Conservation (phyloP, 2,113 vertebrate species). For the Austrofundulus limnaeus region DNA sequence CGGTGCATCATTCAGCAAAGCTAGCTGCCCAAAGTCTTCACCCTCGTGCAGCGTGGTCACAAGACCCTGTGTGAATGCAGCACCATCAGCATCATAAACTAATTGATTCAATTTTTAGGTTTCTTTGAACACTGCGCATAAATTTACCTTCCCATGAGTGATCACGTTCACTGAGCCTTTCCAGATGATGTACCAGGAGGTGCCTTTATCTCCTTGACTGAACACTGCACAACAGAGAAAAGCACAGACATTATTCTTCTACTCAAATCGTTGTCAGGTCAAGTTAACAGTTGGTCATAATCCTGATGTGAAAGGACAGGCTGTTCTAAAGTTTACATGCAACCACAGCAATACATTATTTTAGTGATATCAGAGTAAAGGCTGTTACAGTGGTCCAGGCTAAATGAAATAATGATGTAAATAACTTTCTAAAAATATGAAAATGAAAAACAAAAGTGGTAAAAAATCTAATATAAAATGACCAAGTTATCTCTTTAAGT, state of each 20-base stretch:
- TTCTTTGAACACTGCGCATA: neutral
- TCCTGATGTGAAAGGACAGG: too few relatives aligned
- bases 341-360: too few relatives aligned
- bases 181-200: conserved; percentile 98
- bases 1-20: conserved; percentile 91
- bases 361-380: too few relatives aligned
- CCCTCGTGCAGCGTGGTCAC: conserved; percentile 92
- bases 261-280: neutral
- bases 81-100: neutral
- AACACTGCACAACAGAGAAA: conserved; percentile 83
- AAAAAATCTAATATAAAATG: too few relatives aligned
- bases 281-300: neutral
- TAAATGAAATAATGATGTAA: too few relatives aligned
- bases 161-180: conserved; percentile 97
- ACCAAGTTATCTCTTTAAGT: too few relatives aligned
- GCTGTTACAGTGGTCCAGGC: too few relatives aligned
- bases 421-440: too few relatives aligned
- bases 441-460: too few relatives aligned
- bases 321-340: too few relatives aligned
- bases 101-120: neutral
- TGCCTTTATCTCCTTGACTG: conserved; percentile 96
- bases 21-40: conserved; percentile 93
- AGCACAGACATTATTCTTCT: neutral
- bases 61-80: conserved; percentile 80
- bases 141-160: conserved; percentile 90